A percentile compares a stretch with the other conserved stretches of the same genome.
These are phyloP conservation scores for Epizoanthus illoricatus DNA, from an alignment of 92 coral and sea anemone genomes.

Conservation along the genomic window DNA sequence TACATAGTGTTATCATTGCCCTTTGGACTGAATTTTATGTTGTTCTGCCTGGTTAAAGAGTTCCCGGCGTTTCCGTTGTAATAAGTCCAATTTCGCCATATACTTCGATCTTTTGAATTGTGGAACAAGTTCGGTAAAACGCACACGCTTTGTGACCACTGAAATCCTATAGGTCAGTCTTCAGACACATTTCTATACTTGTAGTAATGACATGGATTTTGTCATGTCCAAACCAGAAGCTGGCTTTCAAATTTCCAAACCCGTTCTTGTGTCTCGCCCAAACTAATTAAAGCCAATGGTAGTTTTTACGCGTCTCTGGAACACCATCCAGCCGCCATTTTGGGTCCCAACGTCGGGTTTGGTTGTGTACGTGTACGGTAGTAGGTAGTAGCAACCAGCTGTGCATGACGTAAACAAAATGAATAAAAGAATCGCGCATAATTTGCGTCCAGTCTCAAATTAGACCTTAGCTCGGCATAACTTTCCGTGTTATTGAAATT, in stretches of 20 bases:
- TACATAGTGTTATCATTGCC: background rate
- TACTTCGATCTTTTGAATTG: too few relatives aligned
- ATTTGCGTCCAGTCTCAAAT: too few relatives aligned
- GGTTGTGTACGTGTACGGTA: background rate
- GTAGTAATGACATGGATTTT: background rate
- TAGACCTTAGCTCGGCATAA: too few relatives aligned
- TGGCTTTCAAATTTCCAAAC: background rate
- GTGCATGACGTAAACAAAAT: background rate
- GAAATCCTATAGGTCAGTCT: background rate
- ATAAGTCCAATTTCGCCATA: background rate
- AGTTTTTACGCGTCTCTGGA: background rate
- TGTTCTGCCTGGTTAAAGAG: conserved; percentile 1
- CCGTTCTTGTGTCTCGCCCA: conserved; percentile 5
- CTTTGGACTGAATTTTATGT: background rate
- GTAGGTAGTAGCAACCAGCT: background rate
- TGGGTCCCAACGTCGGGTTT: conserved; percentile 3
- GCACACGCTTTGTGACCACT: background rate
- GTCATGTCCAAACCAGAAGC: background rate
- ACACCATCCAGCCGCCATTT: background rate
- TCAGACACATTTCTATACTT: background rate
- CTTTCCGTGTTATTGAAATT: too few relatives aligned
- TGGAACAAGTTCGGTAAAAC: background rate
- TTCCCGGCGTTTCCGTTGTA: background rate
- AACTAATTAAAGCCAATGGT: background rate
- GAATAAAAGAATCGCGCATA: too few relatives aligned